Conservation (phyloP, 2,797 vertebrate species). For the Gymnothorax javanicus region DNA sequence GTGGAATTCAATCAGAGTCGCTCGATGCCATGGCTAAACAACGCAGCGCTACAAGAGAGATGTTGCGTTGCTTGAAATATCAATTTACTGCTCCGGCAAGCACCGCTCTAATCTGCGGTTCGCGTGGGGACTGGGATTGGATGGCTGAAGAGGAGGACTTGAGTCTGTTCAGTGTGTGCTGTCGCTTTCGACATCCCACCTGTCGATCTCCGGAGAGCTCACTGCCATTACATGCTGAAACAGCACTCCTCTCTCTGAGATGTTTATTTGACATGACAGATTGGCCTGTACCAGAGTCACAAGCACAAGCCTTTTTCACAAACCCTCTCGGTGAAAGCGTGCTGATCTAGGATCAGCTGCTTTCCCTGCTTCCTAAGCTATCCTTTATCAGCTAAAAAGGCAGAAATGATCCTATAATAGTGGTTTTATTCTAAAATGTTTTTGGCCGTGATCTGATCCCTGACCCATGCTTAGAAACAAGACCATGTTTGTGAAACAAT, state of each 20-base stretch:
- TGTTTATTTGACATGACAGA: not conserved
- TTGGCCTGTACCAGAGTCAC: not conserved
- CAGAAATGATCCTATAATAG: too few relatives aligned
- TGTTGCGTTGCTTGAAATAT: not conserved
- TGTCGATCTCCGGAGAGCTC: not conserved
- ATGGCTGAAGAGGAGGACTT: not conserved
- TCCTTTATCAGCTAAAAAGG: too few relatives aligned
- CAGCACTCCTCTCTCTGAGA: not conserved
- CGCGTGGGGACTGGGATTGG: not conserved
- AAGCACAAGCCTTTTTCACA: not conserved
- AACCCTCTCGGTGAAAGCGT: too few relatives aligned
- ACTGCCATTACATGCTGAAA: not conserved
- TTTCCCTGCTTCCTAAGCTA: too few relatives aligned
- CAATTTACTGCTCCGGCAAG: conserved; percentile 5
- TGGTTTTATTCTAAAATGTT: too few relatives aligned
- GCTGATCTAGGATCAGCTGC: too few relatives aligned
- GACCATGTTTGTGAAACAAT: too few relatives aligned
- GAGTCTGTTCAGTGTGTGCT: not conserved
- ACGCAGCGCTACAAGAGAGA: not conserved
- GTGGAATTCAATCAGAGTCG: not conserved
- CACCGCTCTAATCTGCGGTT: not conserved
- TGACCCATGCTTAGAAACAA: too few relatives aligned
- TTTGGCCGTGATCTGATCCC: too few relatives aligned
- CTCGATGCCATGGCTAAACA: not conserved
- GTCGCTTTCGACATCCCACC: not conserved